These are phyloP conservation scores for Odontamblyopus lacepedii DNA, from an alignment of 2,797 vertebrate genomes.

Conservation along the genomic window DNA sequence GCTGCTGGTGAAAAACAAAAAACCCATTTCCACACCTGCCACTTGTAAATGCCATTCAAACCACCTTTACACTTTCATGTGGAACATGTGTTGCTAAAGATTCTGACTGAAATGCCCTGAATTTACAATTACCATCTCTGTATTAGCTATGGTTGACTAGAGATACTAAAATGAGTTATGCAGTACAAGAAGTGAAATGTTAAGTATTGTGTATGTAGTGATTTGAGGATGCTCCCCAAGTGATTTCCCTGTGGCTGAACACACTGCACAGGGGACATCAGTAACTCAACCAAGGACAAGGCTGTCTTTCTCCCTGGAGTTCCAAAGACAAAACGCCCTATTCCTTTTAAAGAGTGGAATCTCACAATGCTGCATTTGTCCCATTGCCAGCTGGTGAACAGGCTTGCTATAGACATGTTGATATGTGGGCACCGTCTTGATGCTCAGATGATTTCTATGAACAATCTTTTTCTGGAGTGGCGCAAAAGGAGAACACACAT, in stretches of 20 bases:
- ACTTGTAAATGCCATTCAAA: not conserved
- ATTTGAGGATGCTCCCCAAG: conserved; percentile 12
- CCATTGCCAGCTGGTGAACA: conserved; percentile 64
- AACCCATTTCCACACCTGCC: not conserved
- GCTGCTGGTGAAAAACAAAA: conserved; percentile 3
- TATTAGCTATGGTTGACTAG: not conserved
- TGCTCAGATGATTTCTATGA: conserved; percentile 40
- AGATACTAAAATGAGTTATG: too few species aligned
- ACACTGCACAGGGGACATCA: conserved; percentile 56
- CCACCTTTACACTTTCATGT: not conserved
- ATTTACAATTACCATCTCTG: not conserved
- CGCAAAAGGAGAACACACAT: conserved; percentile 29
- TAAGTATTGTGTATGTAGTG: too few species aligned
- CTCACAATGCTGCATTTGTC: conserved; percentile 71
- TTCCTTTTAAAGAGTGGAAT: conserved; percentile 67
- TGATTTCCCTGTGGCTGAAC: conserved; percentile 52
- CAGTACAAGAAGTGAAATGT: too few species aligned
- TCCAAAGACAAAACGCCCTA: conserved; percentile 62
- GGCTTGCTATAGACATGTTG: conserved; percentile 57
- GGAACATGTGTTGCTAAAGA: not conserved
- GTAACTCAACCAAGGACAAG: conserved; percentile 65
- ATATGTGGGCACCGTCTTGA: conserved; percentile 47
- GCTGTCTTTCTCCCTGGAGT: conserved; percentile 65
- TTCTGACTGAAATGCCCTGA: not conserved
- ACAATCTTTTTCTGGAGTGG: conserved; percentile 48